Percentiles rank a stretch among this genome's conserved stretches.
These are phyloP conservation scores for Mimas tiliae DNA, from an alignment of 2,888 invertebrate species.

Conservation along the genomic window DNA sequence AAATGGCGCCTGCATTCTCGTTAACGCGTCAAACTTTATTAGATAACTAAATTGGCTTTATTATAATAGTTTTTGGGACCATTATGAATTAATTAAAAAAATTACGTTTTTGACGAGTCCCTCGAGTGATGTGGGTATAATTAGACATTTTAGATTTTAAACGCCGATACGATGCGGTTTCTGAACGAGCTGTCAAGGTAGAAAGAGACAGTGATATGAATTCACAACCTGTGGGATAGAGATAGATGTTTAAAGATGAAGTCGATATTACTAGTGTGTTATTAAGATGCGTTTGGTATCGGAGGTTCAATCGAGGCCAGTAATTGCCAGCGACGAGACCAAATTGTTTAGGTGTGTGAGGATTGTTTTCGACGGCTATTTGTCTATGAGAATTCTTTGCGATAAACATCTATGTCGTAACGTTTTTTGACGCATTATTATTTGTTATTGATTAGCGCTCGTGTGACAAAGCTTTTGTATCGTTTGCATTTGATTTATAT, in stretches of 20 bases:
- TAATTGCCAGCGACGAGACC: conserved; percentile 78
- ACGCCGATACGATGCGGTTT: conserved; percentile 73
- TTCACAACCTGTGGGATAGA: conserved; percentile 47
- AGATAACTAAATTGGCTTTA: conserved; percentile 81
- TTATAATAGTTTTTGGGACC: conserved; percentile 79
- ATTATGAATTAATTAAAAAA: conserved; percentile 80
- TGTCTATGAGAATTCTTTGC: conserved; percentile 73
- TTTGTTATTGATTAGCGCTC: conserved; percentile 24
- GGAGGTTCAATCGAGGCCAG: conserved; percentile 70
- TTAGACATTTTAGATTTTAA: conserved; percentile 80
- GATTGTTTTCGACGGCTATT: conserved; percentile 81
- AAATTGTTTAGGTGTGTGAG: conserved; percentile 82
- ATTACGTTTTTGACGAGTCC: conserved; percentile 74
- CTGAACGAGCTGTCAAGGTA: conserved; percentile 74
- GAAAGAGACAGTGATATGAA: conserved; percentile 51
- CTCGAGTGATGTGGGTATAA: conserved; percentile 82
- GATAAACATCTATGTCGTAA: conserved; percentile 73
- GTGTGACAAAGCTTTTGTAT: conserved; percentile 17
- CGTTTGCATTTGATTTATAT: conserved; percentile 19
- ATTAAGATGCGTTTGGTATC: conserved; percentile 80
- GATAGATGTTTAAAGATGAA: conserved; percentile 59
- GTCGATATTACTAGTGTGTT: conserved; percentile 71
- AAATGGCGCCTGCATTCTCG: conserved; percentile 73
- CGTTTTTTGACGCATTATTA: conserved; percentile 63
- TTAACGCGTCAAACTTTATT: conserved; percentile 79